Evolutionary conservation across 2,113 vertebrate genomes (phyloP).

Genomic region (Callaeas wilsoni): DNA sequence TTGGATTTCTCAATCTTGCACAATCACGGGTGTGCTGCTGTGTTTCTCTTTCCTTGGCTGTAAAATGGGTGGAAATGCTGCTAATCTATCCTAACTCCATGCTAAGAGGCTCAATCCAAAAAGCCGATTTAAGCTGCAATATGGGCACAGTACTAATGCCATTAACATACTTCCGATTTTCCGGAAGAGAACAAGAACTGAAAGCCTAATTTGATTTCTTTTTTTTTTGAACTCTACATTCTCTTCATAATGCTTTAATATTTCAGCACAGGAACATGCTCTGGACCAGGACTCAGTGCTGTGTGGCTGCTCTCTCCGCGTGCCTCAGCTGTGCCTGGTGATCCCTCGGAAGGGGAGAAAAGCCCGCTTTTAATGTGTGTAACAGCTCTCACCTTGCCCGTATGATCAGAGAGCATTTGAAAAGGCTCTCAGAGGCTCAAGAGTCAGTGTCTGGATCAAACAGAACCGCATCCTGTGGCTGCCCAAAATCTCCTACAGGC

Average conservation of each 20-base stretch:
- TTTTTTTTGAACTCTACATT: neutral
- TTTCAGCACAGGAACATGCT: neutral
- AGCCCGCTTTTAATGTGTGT: neutral
- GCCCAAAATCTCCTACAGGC: neutral
- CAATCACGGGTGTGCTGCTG: neutral
- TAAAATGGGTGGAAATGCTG: constrained; percentile 8
- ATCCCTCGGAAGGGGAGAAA: neutral
- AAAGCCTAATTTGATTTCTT: neutral
- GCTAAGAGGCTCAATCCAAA: constrained; percentile 12
- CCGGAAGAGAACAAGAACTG: neutral
- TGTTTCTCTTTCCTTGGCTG: neutral
- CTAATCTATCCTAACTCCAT: neutral
- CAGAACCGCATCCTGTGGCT: neutral
- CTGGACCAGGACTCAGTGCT: neutral
- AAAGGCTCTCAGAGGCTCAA: neutral
- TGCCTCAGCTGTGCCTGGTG: neutral
- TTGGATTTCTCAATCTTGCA: neutral
- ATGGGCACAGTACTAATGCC: neutral
- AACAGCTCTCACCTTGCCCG: neutral
- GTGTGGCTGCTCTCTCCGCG: neutral
- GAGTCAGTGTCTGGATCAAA: neutral
- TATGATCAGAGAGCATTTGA: neutral
- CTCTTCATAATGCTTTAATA: neutral
- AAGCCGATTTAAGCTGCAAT: neutral
- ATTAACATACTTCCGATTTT: neutral